Conservation (phyloP, 2,113 vertebrate species). For the Leuciscus idus region DNA sequence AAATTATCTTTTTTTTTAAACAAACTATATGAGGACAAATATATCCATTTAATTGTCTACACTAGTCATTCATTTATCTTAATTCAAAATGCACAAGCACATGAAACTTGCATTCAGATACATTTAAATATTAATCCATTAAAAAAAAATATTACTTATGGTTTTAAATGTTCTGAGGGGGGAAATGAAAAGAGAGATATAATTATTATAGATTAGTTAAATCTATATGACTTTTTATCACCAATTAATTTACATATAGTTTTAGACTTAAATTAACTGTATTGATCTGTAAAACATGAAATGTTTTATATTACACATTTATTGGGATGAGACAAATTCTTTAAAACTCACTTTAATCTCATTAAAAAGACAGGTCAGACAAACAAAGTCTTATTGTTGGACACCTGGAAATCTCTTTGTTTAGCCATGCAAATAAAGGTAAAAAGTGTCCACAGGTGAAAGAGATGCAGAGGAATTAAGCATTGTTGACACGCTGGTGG, state of each 20-base stretch:
- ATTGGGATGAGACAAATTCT: slow-evolving; percentile 59
- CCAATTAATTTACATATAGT: neutral
- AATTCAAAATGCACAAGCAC: neutral
- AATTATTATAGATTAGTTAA: neutral
- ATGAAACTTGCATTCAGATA: neutral
- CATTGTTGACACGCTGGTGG: neutral
- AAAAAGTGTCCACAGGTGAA: neutral
- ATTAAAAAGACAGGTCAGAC: slow-evolving; percentile 30
- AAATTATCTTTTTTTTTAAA: neutral
- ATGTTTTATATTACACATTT: slow-evolving; percentile 61
- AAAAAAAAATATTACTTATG: neutral
- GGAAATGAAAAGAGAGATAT: neutral
- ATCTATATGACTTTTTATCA: neutral
- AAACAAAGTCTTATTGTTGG: slow-evolving; percentile 63
- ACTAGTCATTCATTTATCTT: neutral
- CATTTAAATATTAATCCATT: neutral
- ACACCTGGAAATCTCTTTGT: slow-evolving; percentile 1
- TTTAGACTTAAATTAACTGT: slow-evolving; percentile 47
- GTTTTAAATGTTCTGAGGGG: neutral
- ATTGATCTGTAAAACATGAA: neutral
- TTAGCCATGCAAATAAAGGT: neutral
- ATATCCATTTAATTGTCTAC: neutral
- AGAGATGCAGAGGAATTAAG: neutral
- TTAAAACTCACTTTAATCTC: slow-evolving; percentile 66
- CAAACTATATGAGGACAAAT: neutral